phyloP scores from a whole-genome alignment of 2,797 vertebrate genomes.

The Periparus ater region DNA sequence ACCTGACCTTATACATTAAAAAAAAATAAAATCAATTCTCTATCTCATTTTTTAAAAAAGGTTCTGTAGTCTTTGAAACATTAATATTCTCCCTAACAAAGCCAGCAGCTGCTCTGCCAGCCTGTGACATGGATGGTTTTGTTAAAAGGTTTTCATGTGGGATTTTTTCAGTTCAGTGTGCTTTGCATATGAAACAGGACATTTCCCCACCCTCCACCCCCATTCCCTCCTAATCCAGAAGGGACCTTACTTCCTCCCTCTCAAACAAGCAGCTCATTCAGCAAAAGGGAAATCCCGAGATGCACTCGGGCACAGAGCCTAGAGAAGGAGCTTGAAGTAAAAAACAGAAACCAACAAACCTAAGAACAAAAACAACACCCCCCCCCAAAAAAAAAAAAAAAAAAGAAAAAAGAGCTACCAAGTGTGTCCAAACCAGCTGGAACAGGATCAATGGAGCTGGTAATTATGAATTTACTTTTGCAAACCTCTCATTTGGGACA shows the following conservation, averaged over 20 bases:
- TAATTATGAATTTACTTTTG: not conserved
- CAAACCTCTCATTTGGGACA: not conserved
- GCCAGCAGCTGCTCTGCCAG: slow-evolving; percentile 79
- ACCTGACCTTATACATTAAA: not conserved
- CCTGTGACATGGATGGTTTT: slow-evolving; percentile 74
- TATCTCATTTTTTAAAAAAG: not conserved
- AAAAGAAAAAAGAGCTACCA: not conserved
- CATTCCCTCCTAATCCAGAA: slow-evolving; percentile 78
- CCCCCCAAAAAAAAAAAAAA: not conserved
- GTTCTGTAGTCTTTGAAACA: slow-evolving; percentile 52
- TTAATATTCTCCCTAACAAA: slow-evolving; percentile 72
- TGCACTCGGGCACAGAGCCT: slow-evolving; percentile 69
- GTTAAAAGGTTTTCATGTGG: slow-evolving; percentile 67
- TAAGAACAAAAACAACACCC: not conserved
- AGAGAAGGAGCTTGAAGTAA: slow-evolving; percentile 51
- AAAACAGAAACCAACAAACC: not conserved
- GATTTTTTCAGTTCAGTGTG: slow-evolving; percentile 62
- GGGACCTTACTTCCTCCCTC: slow-evolving; percentile 87
- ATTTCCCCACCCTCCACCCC: slow-evolving; percentile 72
- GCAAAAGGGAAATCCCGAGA: slow-evolving; percentile 84
- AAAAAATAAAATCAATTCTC: not conserved
- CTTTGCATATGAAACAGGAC: slow-evolving; percentile 87
- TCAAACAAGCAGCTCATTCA: slow-evolving; percentile 86
- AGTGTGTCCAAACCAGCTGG: not conserved
- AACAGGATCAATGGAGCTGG: not conserved